Evolutionary conservation across 2,888 invertebrate genomes (phyloP).

Genomic region (Brachypterus glaber): DNA sequence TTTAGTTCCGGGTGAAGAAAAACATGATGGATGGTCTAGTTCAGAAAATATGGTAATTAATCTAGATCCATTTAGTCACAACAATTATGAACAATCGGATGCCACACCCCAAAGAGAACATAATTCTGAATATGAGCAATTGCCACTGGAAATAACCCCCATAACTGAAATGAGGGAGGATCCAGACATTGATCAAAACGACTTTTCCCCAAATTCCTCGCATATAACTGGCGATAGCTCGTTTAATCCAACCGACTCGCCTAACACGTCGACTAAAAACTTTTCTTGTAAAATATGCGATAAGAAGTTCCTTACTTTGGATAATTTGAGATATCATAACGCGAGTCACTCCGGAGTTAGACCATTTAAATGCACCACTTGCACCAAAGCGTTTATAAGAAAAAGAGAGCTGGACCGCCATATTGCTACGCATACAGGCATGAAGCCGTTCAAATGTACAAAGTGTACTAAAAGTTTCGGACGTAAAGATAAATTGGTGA

Average conservation of each 20-base stretch:
- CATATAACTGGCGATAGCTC: conserved; percentile 33
- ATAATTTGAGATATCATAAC: conserved; percentile 28
- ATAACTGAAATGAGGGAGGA: conserved; percentile 10
- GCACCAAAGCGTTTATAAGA: conserved; percentile 57
- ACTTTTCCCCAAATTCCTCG: conserved; percentile 28
- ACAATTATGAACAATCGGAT: conserved; percentile 24
- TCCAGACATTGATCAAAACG: conserved; percentile 11
- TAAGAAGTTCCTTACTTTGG: conserved; percentile 31
- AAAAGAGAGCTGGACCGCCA: conserved; percentile 64
- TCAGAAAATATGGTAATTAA: conserved; percentile 44
- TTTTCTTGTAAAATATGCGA: conserved; percentile 28
- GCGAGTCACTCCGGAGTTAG: conserved; percentile 34
- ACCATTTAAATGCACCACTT: conserved; percentile 54
- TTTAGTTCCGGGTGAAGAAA: neutral
- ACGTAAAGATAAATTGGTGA: conserved; percentile 57
- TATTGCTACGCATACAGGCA: conserved; percentile 54
- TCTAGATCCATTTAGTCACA: conserved; percentile 51
- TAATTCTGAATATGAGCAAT: conserved; percentile 22
- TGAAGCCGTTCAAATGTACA: conserved; percentile 58
- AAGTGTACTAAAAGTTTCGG: conserved; percentile 59
- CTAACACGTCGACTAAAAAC: conserved; percentile 12
- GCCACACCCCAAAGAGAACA: conserved; percentile 24
- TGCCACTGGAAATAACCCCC: conserved; percentile 10
- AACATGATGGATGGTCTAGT: neutral
- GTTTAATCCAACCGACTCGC: neutral